Evolutionary conservation across 2,888 invertebrate genomes (phyloP).

Genomic region (Phaedon cochleariae): DNA sequence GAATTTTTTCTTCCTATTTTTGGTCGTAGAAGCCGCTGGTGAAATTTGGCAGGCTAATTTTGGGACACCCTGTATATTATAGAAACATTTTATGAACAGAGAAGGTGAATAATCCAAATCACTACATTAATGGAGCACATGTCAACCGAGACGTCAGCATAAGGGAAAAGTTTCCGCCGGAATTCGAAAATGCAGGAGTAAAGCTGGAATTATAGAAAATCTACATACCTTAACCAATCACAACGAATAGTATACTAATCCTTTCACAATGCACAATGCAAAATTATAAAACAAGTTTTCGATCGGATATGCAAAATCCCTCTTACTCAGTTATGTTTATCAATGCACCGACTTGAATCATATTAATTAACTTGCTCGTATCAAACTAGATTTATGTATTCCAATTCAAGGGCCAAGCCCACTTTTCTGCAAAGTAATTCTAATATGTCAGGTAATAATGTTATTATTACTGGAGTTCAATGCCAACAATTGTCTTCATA

Average conservation of each 20-base stretch:
- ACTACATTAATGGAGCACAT: too few relatives aligned
- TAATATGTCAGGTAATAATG: not conserved
- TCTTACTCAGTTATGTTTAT: not conserved
- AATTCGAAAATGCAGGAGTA: too few relatives aligned
- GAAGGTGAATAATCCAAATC: too few relatives aligned
- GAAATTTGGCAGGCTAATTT: too few relatives aligned
- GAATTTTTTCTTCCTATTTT: too few relatives aligned
- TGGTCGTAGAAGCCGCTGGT: too few relatives aligned
- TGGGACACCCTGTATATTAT: too few relatives aligned
- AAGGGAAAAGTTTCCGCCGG: too few relatives aligned
- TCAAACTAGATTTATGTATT: constrained; percentile 18
- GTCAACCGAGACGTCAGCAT: too few relatives aligned
- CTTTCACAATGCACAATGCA: not conserved
- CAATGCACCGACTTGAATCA: not conserved
- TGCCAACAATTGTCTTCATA: not conserved
- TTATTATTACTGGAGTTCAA: not conserved
- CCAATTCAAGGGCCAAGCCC: constrained; percentile 14
- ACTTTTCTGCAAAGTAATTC: not conserved
- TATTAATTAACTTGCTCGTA: not conserved
- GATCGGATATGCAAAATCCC: not conserved
- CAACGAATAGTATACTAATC: not conserved
- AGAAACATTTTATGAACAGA: too few relatives aligned
- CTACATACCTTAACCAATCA: not conserved
- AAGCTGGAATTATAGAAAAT: too few relatives aligned
- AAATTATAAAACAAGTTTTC: not conserved